A percentile compares a stretch with the other conserved stretches of the same genome.
These are phyloP conservation scores for Eulacestoma nigropectus DNA, from an alignment of 2,113 vertebrate species.

Conservation along the genomic window DNA sequence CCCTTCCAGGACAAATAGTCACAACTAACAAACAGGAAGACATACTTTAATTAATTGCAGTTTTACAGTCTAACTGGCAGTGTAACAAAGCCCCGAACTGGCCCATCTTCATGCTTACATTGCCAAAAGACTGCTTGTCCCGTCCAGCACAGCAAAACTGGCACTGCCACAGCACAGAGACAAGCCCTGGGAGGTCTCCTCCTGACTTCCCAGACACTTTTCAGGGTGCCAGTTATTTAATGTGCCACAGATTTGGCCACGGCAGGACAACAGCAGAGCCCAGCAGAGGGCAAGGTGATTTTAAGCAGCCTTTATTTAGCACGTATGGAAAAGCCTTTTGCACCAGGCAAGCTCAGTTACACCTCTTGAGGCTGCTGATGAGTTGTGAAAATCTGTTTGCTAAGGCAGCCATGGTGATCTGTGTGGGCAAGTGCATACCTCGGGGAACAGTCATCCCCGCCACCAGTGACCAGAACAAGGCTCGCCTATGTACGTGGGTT, in stretches of 20 bases:
- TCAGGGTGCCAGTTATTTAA: neutral
- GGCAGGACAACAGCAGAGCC: neutral
- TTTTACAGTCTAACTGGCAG: conserved; percentile 36
- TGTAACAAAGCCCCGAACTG: neutral
- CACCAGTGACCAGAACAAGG: neutral
- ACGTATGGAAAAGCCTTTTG: neutral
- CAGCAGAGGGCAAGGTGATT: neutral
- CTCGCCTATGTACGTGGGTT: rapidly evolving
- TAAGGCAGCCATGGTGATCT: neutral
- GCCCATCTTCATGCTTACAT: neutral
- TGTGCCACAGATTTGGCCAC: neutral
- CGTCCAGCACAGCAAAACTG: neutral
- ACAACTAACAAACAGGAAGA: neutral
- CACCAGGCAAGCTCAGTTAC: neutral
- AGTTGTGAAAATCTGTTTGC: neutral
- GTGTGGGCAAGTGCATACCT: neutral
- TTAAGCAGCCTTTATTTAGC: neutral
- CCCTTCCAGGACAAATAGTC: neutral
- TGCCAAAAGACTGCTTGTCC: conserved; percentile 17
- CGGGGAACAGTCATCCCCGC: rapidly evolving
- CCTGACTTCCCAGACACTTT: neutral
- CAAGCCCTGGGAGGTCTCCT: neutral
- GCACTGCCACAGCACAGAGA: neutral
- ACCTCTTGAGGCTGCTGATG: rapidly evolving
- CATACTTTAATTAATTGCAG: neutral